Evolutionary conservation across 2,797 vertebrate species (phyloP), one percentile per base, ranked within the genome.

Genomic region (Lycodopsis pacificus): DNA sequence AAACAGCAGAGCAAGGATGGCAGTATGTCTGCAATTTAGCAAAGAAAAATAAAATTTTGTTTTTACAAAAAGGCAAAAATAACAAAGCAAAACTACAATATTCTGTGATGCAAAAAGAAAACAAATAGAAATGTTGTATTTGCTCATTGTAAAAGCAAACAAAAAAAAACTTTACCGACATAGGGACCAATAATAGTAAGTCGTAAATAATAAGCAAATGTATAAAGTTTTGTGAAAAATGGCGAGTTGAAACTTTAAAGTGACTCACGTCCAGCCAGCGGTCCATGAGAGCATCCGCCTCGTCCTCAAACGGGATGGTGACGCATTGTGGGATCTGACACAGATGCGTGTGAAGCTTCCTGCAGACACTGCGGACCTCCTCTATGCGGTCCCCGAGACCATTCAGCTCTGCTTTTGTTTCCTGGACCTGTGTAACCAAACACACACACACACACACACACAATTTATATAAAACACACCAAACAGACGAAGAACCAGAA

Each of bases 221-320:
- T 69, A 7, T 22, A 30, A 36, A 14, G 40, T 36, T 27, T 19
- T 11, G 63, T 58, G 13, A 34, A 25, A 58, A 36, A 27, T n/a
- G 13, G 1, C 2, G 1, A 59, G 3, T 14, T 72, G 15, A 54
- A 27, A 7, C 32, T 42, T 56, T 14, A 53, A 42, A 22, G 4
- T 11, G 6, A 15, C 97, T 84, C 94, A 98, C 98, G 92, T 99
- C 98, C 86, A 99, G 94, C 97, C 98, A 99, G 91, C 94, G 95
- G 91, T 99, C 98, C 95, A 97, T 96, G 62, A 99, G 93, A 67
- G 92, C 36, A 65, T 98, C 96, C 13, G 97, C 96, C 80, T 99
- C 98, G 0, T 89, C 93, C 89, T 98, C 96, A 34, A 97, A 99
- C 0, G 95, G 95, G 38, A 95, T 75, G 1, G 93, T 87, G 69